These are phyloP conservation scores for Netelia virgata DNA, from an alignment of 2,888 invertebrate species.

Conservation along the genomic window DNA sequence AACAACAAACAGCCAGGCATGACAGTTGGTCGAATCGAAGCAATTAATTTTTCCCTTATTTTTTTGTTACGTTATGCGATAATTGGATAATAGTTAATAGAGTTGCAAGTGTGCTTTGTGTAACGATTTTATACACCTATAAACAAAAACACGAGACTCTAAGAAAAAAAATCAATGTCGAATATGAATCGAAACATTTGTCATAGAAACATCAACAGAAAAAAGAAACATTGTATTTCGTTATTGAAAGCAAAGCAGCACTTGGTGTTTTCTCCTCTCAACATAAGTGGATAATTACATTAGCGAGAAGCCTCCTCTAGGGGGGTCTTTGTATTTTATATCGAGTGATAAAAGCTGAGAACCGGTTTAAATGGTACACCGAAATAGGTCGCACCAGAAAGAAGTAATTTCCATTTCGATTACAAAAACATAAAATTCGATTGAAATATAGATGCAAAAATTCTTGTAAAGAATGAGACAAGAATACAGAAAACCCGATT, in stretches of 20 bases:
- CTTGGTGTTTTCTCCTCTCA: slow-evolving; percentile 69
- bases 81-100: slow-evolving; percentile 47
- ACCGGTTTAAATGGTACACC: slow-evolving; percentile 23
- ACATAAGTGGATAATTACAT: not conserved
- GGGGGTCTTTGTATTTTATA: slow-evolving; percentile 58
- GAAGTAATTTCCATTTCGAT: not conserved
- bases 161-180: slow-evolving; percentile 34
- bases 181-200: no score
- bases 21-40: slow-evolving; percentile 76
- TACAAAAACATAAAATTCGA: not conserved
- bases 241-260: slow-evolving; percentile 72
- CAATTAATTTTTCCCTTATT: slow-evolving; percentile 56
- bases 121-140: slow-evolving; percentile 76
- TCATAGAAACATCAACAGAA: not conserved
- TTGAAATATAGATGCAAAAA: not conserved
- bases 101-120: slow-evolving; percentile 77
- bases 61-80: slow-evolving; percentile 68
- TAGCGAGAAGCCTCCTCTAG: slow-evolving; percentile 46
- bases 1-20: slow-evolving; percentile 73
- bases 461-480: not conserved
- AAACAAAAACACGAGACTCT: slow-evolving; percentile 43
- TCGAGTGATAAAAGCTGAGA: slow-evolving; percentile 34
- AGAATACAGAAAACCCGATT: not conserved
- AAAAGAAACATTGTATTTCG: slow-evolving; percentile 74
- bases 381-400: slow-evolving; percentile 45